These are phyloP conservation scores for Brenthis ino DNA, from an alignment of 2,888 invertebrate genomes.

Conservation along the genomic window DNA sequence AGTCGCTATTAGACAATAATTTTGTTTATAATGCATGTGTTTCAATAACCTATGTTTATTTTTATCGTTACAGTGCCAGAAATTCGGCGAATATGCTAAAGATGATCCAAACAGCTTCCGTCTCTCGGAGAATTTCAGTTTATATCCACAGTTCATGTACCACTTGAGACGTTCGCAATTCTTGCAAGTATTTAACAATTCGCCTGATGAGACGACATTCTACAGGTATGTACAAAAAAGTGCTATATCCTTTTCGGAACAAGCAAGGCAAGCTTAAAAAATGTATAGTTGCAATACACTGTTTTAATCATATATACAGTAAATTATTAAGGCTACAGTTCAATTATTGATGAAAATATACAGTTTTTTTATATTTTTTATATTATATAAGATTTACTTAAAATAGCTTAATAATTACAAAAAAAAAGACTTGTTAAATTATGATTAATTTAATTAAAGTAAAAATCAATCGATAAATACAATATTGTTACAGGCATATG, in stretches of 20 bases:
- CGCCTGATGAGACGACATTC: slow-evolving; percentile 99
- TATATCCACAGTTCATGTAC: slow-evolving; percentile 99
- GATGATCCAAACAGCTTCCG: slow-evolving; percentile 98
- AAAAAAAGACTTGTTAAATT: not conserved
- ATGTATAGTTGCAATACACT: not conserved
- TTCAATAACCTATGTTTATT: not conserved
- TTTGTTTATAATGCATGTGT: no score
- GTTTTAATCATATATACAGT: not conserved
- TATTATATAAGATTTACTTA: not conserved
- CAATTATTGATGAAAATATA: no score
- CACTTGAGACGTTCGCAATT: slow-evolving; percentile 99
- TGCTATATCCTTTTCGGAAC: no score
- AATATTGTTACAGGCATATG: slow-evolving; percentile 88
- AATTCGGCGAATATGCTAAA: slow-evolving; percentile 99
- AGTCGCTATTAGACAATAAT: no score
- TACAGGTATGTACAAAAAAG: slow-evolving; percentile 85
- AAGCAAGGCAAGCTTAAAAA: no score
- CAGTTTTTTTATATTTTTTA: no score
- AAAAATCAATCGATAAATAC: slow-evolving; percentile 3
- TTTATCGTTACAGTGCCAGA: slow-evolving; percentile 91
- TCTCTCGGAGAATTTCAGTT: slow-evolving; percentile 96
- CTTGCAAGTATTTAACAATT: slow-evolving; percentile 99
- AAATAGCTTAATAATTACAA: not conserved
- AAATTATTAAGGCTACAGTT: no score
- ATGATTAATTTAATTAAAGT: not conserved